Conservation (phyloP, 2,888 invertebrate genomes). For the Podabrus alpinus region DNA sequence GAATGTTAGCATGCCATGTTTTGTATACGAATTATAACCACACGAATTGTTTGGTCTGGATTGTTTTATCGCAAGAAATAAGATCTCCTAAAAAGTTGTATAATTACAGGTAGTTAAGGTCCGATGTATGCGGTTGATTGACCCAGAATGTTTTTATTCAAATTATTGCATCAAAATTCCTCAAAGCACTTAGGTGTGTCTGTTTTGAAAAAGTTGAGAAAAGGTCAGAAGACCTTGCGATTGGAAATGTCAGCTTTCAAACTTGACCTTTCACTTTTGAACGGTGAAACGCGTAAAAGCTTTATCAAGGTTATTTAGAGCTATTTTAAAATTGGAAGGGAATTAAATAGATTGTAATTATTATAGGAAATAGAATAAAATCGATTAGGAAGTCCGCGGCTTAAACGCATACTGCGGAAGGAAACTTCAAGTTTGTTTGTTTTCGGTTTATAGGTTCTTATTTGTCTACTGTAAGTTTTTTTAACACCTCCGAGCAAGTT, state of each 20-base stretch:
- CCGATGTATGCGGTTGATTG: background rate
- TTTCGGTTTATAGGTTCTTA: too few relatives aligned
- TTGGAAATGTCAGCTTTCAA: background rate
- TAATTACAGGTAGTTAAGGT: conserved; percentile 12
- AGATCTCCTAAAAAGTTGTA: conserved; percentile 25
- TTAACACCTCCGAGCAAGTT: too few relatives aligned
- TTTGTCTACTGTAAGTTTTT: too few relatives aligned
- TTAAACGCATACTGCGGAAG: too few relatives aligned
- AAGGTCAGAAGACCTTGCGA: background rate
- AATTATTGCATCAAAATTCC: background rate
- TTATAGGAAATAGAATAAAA: too few relatives aligned
- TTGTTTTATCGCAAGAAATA: conserved; percentile 36
- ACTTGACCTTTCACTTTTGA: background rate
- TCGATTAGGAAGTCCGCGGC: too few relatives aligned
- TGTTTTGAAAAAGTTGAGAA: background rate
- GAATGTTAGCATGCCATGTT: conserved; percentile 28
- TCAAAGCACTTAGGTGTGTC: background rate
- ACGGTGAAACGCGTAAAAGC: background rate
- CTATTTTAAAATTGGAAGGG: background rate
- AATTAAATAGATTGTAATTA: too few relatives aligned
- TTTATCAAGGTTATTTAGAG: background rate
- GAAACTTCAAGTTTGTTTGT: too few relatives aligned
- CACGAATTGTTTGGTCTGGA: conserved; percentile 34
- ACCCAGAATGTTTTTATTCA: background rate
- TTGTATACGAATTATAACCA: conserved; percentile 25